A percentile compares a stretch with the other conserved stretches of the same genome.
Conservation (phyloP, 2,888 invertebrate genomes). For the Drepanosiphum platanoidis region DNA sequence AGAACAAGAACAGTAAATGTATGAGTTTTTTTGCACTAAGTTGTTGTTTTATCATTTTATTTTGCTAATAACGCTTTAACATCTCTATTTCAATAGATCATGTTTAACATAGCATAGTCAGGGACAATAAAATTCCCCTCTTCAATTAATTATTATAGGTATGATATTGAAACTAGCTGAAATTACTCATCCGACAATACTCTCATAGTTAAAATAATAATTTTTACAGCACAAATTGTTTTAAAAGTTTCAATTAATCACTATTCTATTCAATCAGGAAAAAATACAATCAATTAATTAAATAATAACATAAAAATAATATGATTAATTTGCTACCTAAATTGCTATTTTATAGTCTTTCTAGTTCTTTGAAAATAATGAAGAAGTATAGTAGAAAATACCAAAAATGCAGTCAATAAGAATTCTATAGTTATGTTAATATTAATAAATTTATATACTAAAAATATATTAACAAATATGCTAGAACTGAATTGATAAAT, state of each 20-base stretch:
- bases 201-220: not conserved
- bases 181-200: not conserved
- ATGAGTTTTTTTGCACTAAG: not conserved
- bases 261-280: not conserved
- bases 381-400: not conserved
- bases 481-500: no score
- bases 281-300: not conserved
- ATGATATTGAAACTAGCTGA: constrained; percentile 1
- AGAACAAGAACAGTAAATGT: not conserved
- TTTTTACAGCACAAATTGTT: no score
- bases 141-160: constrained; percentile 17
- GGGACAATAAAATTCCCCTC: constrained; percentile 48
- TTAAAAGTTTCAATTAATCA: not conserved
- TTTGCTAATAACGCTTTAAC: not conserved
- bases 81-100: not conserved
- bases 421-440: not conserved
- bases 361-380: not conserved
- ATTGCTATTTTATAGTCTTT: not conserved
- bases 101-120: not conserved
- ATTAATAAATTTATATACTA: not conserved
- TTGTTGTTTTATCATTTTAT: not conserved
- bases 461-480: no score
- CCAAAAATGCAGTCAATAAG: not conserved
- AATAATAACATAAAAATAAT: not conserved
- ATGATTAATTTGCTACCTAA: not conserved